Percentiles rank a stretch among this genome's conserved stretches.
phyloP scores from a whole-genome alignment of 1,140 invertebrate species.

The Panonychus citri region DNA sequence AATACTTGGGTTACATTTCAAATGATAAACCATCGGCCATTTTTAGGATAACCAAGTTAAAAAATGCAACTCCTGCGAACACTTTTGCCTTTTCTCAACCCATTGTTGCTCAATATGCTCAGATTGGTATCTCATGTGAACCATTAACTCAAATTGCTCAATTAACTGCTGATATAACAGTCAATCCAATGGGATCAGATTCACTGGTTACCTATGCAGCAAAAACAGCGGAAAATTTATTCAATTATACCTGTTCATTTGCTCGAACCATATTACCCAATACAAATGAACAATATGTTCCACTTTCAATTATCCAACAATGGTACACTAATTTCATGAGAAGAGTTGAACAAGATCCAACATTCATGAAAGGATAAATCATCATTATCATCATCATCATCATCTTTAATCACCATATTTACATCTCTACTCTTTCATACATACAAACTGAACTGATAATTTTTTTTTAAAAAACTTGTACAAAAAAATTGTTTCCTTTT shows the following conservation, averaged over 20 bases:
- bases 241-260: constrained; percentile 78
- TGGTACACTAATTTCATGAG: constrained; percentile 86
- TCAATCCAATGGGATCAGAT: constrained; percentile 29
- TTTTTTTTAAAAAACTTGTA: too few species aligned
- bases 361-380: constrained; percentile 72
- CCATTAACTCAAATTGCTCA: constrained; percentile 30
- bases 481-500: too few species aligned
- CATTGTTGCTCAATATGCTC: constrained; percentile 52
- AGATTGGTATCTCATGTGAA: constrained; percentile 82
- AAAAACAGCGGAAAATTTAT: constrained; percentile 78
- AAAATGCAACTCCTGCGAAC: constrained; percentile 6
- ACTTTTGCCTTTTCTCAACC: constrained; percentile 30
- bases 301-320: constrained; percentile 55
- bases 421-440: too few species aligned
- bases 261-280: constrained; percentile 35
- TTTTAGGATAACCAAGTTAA: constrained; percentile 65
- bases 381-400: too few species aligned
- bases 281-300: constrained; percentile 48
- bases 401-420: too few species aligned
- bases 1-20: constrained; percentile 66
- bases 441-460: too few species aligned
- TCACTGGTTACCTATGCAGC: constrained; percentile 57
- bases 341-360: constrained; percentile 64
- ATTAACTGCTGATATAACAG: constrained; percentile 16
- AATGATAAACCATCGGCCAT: constrained; percentile 85